Evolutionary conservation across 2,888 invertebrate genomes (phyloP), one percentile per base, ranked within the genome.

Genomic region (Trissolcus brochymenae): DNA sequence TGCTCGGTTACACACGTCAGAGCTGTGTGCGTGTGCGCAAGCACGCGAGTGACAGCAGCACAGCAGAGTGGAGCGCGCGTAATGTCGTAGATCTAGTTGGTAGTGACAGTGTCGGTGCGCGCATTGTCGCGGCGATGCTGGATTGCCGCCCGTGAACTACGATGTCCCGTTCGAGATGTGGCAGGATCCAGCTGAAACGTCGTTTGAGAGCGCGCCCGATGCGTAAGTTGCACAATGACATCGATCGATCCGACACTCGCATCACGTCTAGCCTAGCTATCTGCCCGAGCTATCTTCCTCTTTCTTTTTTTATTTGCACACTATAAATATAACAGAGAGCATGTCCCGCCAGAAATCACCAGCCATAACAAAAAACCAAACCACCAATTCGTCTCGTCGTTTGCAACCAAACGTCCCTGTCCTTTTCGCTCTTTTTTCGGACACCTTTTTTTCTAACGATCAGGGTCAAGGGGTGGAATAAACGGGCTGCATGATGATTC

Each of bases 101-200:
- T 17, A 57, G 66, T 66, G 66, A 66, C 66, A 68, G 60, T 61
- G 61, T 70, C 61, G 70, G 61, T 61, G 55, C 41, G 68, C 60
- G 35, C 60, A 46, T 68, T 60, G 60, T 60, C 61, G 54, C 49
- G 59, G 55, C 54, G 56, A 64, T 71, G 60, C 51, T 43, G 46
- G 50, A 61, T 80, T 66, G 70, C 41, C 53, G 61, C 56, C 55
- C 41, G 76, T 77, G 79, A 84, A 54, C 79, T 83, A 84, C 84
- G 56, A 83, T 82, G 84, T 82, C 78, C 82, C 79, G 82, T 70
- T 35, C 80, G 84, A 83, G 85, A 88, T 88, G 88, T 85, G 87
- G 86, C 85, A 86, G 81, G 86, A 86, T 81, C 85, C 83, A 82
- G 87, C 85, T 83, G 87, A 87, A 85, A 82, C 84, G 82, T 84